Evolutionary conservation across 2,888 invertebrate species (phyloP).

Genomic region (Alentia gelatinosa): DNA sequence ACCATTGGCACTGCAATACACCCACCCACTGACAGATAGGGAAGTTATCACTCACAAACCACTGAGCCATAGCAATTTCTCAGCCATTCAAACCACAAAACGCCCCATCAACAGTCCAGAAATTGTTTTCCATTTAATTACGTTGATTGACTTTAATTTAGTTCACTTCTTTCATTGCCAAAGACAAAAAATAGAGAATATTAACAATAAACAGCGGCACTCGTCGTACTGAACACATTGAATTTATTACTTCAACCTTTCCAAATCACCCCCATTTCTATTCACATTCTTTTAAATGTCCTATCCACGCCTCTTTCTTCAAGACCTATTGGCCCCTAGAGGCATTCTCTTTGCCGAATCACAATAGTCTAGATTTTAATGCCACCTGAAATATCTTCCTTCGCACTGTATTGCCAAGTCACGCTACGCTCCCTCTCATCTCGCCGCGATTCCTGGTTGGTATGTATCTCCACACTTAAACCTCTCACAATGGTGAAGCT

Average conservation of each 20-base stretch:
- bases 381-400: conserved; percentile 8
- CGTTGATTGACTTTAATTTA: not conserved
- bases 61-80: not conserved
- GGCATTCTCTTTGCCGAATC: not conserved
- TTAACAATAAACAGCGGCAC: too few species aligned
- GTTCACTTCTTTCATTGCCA: not conserved
- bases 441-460: not conserved
- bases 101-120: not conserved
- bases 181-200: too few species aligned
- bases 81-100: not conserved
- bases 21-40: not conserved
- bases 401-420: conserved; percentile 43
- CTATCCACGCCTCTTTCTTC: not conserved
- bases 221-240: not conserved
- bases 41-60: not conserved
- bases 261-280: not conserved
- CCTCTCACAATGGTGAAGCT: not conserved
- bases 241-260: not conserved
- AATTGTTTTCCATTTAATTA: not conserved
- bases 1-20: conserved; percentile 5
- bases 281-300: not conserved
- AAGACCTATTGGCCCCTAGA: not conserved
- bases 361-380: conserved; percentile 14
- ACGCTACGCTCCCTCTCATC: conserved; percentile 31
- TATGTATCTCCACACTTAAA: not conserved